Evolutionary conservation across 2,888 invertebrate species (phyloP), one percentile per base, ranked within the genome.

Genomic region (Copidosoma aretas): DNA sequence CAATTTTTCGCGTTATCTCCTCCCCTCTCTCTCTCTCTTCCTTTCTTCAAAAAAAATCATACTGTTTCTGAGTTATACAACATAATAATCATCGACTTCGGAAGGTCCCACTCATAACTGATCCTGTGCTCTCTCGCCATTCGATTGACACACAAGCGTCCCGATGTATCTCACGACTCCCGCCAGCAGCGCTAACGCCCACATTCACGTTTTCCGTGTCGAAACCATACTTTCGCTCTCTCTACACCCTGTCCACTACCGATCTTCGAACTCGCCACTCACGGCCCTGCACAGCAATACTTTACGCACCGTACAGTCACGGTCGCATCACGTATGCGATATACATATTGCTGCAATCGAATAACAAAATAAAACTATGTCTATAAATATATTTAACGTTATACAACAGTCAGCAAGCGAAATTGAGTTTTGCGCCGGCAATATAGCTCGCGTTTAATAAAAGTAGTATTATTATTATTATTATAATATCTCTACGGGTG

Each of bases 331-430:
- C 17, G 17, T 46, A 46, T 46, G 43, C 43, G 43, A 46, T 12
- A 60, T 41, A 59, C 24, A 32, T 32, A 68, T 63, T 70, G 70
- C 69, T 72, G 68, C 60, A 62, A 73, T 73, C 67, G 53, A 32
- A 72, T 72, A 71, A 74, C 71, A 70, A 72, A 75, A 70, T 72
- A 74, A 75, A 73, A 69, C 69, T 71, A 71, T 73, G 67, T 56
- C 15, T 57, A 64, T 60, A 73, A 68, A 73, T 46, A 70, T 81
- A 81, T 80, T 73, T 78, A 77, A 79, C 73, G 76, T 77, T 82
- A 41, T 41, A 82, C 80, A 82, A 82, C 82, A 82, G 78, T 80
- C 79, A 82, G 81, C 80, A 81, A 82, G 81, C 80, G 76, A 78
- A 78, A 79, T 77, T 77, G 75, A 73, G 78, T 53, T 62, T 17